Percentiles rank a stretch among this genome's conserved stretches.
Conservation (phyloP, 2,113 vertebrate species). For the Neogale vison region DNA sequence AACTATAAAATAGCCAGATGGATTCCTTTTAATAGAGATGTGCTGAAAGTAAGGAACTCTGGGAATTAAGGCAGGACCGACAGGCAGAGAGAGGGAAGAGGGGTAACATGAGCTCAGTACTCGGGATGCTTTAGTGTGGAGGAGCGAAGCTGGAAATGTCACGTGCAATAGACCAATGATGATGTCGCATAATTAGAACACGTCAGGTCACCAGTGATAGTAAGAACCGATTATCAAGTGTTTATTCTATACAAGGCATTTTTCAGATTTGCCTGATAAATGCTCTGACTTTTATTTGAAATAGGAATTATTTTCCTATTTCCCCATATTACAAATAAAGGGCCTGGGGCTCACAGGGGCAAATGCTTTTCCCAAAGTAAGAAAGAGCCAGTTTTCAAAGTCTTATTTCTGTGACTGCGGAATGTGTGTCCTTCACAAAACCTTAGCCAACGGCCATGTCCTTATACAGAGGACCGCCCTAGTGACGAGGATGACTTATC, state of each 20-base stretch:
- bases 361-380: neutral
- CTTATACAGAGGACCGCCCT: neutral
- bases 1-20: neutral
- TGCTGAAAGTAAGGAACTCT: neutral
- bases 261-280: neutral
- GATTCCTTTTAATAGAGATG: neutral
- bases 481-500: neutral
- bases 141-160: neutral
- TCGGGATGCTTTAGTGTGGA: neutral
- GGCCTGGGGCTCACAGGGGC: neutral
- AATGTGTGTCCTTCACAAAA: neutral
- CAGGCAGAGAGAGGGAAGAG: neutral
- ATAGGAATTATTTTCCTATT: neutral
- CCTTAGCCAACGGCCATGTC: neutral
- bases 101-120: neutral
- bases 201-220: neutral
- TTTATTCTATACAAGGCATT: neutral
- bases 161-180: neutral
- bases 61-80: neutral
- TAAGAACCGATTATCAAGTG: neutral
- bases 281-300: neutral
- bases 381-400: neutral
- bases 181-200: neutral
- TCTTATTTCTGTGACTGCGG: neutral
- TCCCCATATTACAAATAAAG: neutral